Evolutionary conservation across 2,888 invertebrate genomes (phyloP), one percentile per base, ranked within the genome.

Genomic region (Taenaris catops): DNA sequence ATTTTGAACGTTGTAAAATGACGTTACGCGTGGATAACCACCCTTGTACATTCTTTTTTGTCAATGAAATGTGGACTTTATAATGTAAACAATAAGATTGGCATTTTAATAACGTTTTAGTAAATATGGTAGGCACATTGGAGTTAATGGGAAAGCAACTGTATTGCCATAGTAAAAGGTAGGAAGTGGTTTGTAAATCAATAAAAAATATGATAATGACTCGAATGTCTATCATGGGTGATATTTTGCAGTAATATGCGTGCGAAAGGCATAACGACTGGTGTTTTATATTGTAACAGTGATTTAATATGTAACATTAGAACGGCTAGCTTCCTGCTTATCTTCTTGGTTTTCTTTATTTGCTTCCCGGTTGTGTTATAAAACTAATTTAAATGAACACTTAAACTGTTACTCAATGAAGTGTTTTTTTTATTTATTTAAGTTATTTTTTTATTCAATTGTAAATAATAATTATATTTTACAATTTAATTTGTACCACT

Each of bases 21-120:
- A 68, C 65, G 70, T 53, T 44, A 56, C 55, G 71, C 61, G 57
- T 55, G 57, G 72, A 32, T 67, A 54, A 41, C 33, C 76, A 79
- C 79, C 79, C 79, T 61, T 67, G 36, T 36, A 44, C 38, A 6
- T 23, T 12, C 38, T 37, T 39, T 16, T 5, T 14, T 2, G 1
- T 18, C 14, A 28, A 4, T 20, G 3, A 11, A 44, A 25, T 18
- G n/a, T 18, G 0, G 31, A 14, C 40, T 24, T 14, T 23, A 25
- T 4, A 0, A 0, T 1, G 0, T 3, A 1, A 0, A 4, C 6
- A 1, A 5, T 23, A 23, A 16, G n/a, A 7, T 8, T 7, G 16
- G n/a, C 4, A 9, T 14, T 23, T 7, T 1, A 16, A 16, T 10
- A 16, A 10, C 14, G 2, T 0, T n/a, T n/a, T 1, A 8, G 1